These are phyloP conservation scores for Ptilonorhynchus violaceus DNA, from an alignment of 2,113 vertebrate species.

Conservation along the genomic window DNA sequence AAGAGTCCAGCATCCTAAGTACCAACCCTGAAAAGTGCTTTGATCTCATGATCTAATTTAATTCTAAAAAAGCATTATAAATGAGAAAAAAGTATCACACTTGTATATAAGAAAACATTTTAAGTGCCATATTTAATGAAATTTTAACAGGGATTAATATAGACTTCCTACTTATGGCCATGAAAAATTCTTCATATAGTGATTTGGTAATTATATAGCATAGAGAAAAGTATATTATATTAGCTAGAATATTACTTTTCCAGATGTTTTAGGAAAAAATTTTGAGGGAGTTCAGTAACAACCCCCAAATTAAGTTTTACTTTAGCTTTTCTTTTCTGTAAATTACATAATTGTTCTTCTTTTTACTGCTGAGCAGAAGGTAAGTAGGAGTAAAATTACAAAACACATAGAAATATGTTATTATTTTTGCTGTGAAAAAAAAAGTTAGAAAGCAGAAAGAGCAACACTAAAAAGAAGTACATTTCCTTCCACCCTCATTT, in stretches of 20 bases:
- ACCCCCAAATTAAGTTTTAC: not conserved
- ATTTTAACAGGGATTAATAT: not conserved
- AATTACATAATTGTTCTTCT: not conserved
- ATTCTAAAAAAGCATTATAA: not conserved
- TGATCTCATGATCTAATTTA: not conserved
- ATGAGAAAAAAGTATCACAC: not conserved
- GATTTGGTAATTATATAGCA: not conserved
- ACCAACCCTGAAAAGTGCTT: not conserved
- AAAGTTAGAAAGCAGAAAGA: not conserved
- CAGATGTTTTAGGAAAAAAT: not conserved
- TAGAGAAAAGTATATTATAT: not conserved
- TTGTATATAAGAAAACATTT: not conserved
- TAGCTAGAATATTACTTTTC: not conserved
- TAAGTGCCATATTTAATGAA: not conserved
- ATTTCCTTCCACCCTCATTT: not conserved
- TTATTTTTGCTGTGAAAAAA: not conserved
- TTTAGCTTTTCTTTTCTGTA: not conserved
- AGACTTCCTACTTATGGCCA: not conserved
- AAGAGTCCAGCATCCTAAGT: not conserved
- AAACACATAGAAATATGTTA: not conserved
- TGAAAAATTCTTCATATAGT: not conserved
- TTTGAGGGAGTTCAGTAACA: not conserved
- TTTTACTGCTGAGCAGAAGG: not conserved
- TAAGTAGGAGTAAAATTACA: slow-evolving; percentile 29
- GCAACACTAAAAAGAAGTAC: not conserved